Percentiles rank a stretch among this genome's conserved stretches.
Evolutionary conservation across 1,140 invertebrate species (phyloP).

Genomic region (Zaprionus ornatus): DNA sequence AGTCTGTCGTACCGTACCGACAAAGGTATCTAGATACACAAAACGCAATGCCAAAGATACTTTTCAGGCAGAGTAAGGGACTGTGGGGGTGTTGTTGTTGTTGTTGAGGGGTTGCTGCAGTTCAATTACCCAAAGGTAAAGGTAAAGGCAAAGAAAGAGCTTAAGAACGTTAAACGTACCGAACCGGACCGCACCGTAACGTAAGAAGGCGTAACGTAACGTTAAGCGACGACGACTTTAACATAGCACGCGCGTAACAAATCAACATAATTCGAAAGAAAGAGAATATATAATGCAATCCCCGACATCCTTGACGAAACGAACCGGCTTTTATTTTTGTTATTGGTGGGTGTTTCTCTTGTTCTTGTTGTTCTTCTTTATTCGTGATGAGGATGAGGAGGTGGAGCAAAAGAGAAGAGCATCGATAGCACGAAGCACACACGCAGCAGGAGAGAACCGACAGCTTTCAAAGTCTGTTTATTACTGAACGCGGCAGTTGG

Average conservation of each 20-base stretch:
- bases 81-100: neutral
- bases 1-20: slow-evolving; percentile 40
- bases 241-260: slow-evolving; percentile 56
- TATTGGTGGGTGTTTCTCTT: slow-evolving; percentile 62
- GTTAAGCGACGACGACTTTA: slow-evolving; percentile 5
- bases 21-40: slow-evolving; percentile 65
- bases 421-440: slow-evolving; percentile 4
- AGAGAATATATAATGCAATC: slow-evolving; percentile 53
- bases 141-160: neutral
- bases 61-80: neutral
- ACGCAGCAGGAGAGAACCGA: slow-evolving; percentile 57
- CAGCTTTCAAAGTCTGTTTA: slow-evolving; percentile 70
- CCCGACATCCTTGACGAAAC: slow-evolving; percentile 58
- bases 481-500: slow-evolving; percentile 65
- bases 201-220: neutral
- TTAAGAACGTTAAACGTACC: slow-evolving; percentile 21
- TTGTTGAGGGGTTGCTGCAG: slow-evolving; percentile 28
- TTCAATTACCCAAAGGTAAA: slow-evolving; percentile 68
- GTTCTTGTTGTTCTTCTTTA: slow-evolving; percentile 13
- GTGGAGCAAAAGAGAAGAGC: neutral
- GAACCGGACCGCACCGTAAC: slow-evolving; percentile 6
- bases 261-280: slow-evolving; percentile 80
- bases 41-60: slow-evolving; percentile 40
- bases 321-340: slow-evolving; percentile 46
- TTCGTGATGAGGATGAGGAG: neutral